Percentiles rank a stretch among this genome's conserved stretches.
These are phyloP conservation scores for Phenganax subtilis DNA, from an alignment of 92 coral and sea anemone species.

Conservation along the genomic window DNA sequence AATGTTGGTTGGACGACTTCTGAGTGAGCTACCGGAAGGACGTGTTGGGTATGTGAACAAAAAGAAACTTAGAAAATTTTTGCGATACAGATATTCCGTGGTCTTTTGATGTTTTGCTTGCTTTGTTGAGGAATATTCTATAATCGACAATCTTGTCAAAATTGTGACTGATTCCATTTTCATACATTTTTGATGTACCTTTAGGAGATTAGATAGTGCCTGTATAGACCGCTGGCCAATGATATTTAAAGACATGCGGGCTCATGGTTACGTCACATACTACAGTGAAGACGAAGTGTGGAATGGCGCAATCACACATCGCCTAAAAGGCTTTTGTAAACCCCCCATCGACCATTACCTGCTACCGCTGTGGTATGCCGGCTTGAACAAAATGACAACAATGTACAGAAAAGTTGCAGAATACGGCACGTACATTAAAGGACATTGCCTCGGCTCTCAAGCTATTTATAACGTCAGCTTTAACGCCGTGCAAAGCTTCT, in stretches of 20 bases:
- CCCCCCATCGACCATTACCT: conserved; percentile 69
- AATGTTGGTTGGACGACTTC: conserved; percentile 49
- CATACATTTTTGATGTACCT: too few relatives aligned
- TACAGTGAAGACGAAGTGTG: conserved; percentile 74
- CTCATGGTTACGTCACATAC: conserved; percentile 64
- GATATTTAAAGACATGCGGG: conserved; percentile 58
- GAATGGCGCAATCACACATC: conserved; percentile 62
- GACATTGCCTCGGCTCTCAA: conserved; percentile 63
- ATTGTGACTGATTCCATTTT: too few relatives aligned
- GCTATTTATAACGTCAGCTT: conserved; percentile 73
- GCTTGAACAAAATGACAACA: conserved; percentile 47
- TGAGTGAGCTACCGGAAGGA: too few relatives aligned
- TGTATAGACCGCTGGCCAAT: conserved; percentile 77
- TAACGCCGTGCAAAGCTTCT: conserved; percentile 64
- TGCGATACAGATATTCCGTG: too few relatives aligned
- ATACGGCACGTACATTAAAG: conserved; percentile 56
- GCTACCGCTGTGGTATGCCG: conserved; percentile 77
- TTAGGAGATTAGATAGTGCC: too few relatives aligned
- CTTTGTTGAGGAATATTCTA: too few relatives aligned
- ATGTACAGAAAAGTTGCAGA: conserved; percentile 46
- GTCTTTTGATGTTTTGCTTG: too few relatives aligned
- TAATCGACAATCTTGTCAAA: too few relatives aligned
- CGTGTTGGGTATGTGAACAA: too few relatives aligned
- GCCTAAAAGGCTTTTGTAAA: conserved; percentile 60
- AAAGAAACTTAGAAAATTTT: too few relatives aligned